Evolutionary conservation across 2,113 vertebrate genomes (phyloP), one percentile per base, ranked within the genome.

Genomic region (Ophthalmolycus amberensis): DNA sequence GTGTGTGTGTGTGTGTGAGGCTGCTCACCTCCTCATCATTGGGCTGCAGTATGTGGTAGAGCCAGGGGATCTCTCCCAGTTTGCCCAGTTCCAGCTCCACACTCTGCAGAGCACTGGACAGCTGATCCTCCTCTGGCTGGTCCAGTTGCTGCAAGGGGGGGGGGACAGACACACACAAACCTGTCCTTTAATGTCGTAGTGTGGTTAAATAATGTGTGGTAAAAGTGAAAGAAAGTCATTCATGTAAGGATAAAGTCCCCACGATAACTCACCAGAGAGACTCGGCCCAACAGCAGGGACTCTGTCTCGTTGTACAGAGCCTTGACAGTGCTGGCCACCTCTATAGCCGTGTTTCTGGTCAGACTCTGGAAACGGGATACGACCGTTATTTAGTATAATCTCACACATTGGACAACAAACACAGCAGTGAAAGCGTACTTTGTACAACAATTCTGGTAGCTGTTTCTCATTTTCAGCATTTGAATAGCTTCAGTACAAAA

Each of bases 301-400:
- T 98, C 97, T 0, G 98, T 99, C 93, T 99, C 98, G 3, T 99
- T 98, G 92, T 99, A 96, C 5, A 99, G 94, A 3, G 98, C 97
- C 90, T 99, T 99, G 91, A 99, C 96, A 2, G 96, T 99, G 90
- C 97, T 96, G 79, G 96, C 96, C 83, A 99, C 97, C 90, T 99
- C 98, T 52, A 97, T 97, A 15, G 98, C 98, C 20, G 97, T 97
- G 85, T 96, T 98, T 89, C 98, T 96, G 7, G 97, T 97, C 86
- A 99, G 96, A 91, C 94, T 98, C 98, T 99, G 88, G 25, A 84
- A 88, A 79, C 42, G 7, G 40, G 15, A 80, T 3, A 89, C 40
- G 52, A 37, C 10, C 27, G n/a, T 10, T 29, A 22, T 18, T 29
- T 20, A 59, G 37, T 27, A 7, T 9, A 58, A 29, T 37, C 11